Evolutionary conservation across 2,888 invertebrate species (phyloP).

Genomic region (Drosophila niveifrons): DNA sequence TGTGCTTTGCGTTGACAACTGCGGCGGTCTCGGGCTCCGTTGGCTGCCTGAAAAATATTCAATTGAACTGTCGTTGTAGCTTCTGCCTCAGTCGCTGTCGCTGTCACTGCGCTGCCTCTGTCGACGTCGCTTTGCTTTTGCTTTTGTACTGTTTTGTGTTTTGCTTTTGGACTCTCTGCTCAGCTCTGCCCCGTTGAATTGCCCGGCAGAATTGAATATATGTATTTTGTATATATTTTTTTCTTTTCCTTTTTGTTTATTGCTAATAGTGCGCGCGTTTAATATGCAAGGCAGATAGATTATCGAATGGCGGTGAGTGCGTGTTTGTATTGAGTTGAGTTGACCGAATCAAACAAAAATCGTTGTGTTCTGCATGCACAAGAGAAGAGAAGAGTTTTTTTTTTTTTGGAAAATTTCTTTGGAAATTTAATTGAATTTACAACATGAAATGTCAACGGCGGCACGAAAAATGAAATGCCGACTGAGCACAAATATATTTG

Average conservation of each 20-base stretch:
- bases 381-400: conserved; percentile 27
- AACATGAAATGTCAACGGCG: conserved; percentile 42
- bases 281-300: conserved; percentile 63
- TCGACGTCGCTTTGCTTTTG: conserved; percentile 3
- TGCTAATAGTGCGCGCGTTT: conserved; percentile 39
- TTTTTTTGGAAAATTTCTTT: conserved; percentile 27
- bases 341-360: conserved; percentile 17
- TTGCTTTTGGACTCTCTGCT: background rate
- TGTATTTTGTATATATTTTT: too few relatives aligned
- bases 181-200: conserved; percentile 16
- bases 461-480: conserved; percentile 51
- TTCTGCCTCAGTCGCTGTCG: conserved; percentile 25
- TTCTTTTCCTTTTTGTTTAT: conserved; percentile 35
- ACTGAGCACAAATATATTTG: conserved; percentile 44
- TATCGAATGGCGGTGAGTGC: conserved; percentile 4
- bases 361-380: conserved; percentile 40
- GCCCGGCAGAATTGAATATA: conserved; percentile 45
- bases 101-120: conserved; percentile 10
- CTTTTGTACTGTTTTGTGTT: background rate
- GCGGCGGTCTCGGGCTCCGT: conserved; percentile 25
- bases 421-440: conserved; percentile 27
- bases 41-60: conserved; percentile 39
- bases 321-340: too few relatives aligned
- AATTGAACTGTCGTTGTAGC: conserved; percentile 19
- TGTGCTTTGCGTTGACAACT: background rate